Conservation (phyloP, 92 coral and sea anemone genomes). For the Actinernus sp. region DNA sequence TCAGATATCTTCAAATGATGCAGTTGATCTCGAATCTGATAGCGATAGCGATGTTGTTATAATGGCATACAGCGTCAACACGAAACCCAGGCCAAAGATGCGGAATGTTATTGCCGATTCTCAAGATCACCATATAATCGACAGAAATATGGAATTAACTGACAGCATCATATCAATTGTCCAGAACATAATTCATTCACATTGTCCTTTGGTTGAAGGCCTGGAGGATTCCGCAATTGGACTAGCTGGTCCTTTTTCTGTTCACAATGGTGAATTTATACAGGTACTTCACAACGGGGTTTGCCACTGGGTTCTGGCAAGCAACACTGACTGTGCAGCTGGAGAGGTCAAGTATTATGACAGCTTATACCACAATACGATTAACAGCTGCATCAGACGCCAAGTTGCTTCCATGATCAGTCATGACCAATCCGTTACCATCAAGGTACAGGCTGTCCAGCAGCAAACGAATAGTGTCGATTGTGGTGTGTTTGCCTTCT, state of each 20-base stretch:
- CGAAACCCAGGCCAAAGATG: too few species aligned
- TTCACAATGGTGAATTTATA: conserved; percentile 36
- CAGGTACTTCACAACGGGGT: conserved; percentile 59
- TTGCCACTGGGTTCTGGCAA: conserved; percentile 57
- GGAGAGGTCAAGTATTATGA: conserved; percentile 39
- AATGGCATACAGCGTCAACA: too few species aligned
- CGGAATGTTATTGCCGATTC: too few species aligned
- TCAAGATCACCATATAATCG: too few species aligned
- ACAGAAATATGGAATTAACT: too few species aligned
- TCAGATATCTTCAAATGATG: too few species aligned
- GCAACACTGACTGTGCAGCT: conserved; percentile 26
- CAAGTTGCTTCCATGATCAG: conserved; percentile 41
- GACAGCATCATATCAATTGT: too few species aligned
- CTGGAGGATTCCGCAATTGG: conserved; percentile 47
- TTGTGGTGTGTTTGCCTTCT: conserved; percentile 66
- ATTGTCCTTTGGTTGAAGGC: too few species aligned
- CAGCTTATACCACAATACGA: conserved; percentile 17
- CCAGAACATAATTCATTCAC: too few species aligned
- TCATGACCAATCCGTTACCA: conserved; percentile 7
- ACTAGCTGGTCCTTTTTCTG: conserved; percentile 19
- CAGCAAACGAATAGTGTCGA: conserved; percentile 54
- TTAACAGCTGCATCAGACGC: conserved; percentile 13
- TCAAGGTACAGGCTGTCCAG: conserved; percentile 39
- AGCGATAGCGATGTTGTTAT: too few species aligned
- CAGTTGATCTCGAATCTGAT: too few species aligned